A percentile compares a stretch with the other conserved stretches of the same genome.
These are phyloP conservation scores for Axea sp. DNA, from an alignment of 2,888 invertebrate genomes.

Conservation along the genomic window DNA sequence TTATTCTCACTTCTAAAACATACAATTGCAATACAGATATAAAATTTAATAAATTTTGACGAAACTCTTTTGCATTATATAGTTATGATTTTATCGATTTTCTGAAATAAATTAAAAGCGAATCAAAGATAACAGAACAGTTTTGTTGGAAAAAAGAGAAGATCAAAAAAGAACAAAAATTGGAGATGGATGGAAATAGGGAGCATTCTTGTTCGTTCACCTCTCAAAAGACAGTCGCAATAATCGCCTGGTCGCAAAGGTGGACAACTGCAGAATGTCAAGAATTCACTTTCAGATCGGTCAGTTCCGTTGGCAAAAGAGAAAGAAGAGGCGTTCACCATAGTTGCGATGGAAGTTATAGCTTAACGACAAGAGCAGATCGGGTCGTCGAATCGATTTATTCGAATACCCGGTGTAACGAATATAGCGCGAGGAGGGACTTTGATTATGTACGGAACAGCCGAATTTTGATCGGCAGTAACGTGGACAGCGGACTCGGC, in stretches of 20 bases:
- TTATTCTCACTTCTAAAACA: no score
- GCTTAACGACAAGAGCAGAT: slow-evolving; percentile 70
- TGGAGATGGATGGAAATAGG: no score
- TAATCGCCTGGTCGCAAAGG: slow-evolving; percentile 32
- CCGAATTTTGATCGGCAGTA: slow-evolving; percentile 75
- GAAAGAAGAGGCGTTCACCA: slow-evolving; percentile 74
- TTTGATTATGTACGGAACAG: slow-evolving; percentile 75
- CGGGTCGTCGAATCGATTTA: slow-evolving; percentile 71
- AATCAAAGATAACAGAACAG: no score
- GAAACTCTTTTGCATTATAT: no score
- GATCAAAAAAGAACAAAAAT: no score
- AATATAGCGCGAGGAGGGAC: slow-evolving; percentile 74
- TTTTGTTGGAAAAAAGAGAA: no score
- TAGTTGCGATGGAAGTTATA: slow-evolving; percentile 75
- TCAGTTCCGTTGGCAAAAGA: slow-evolving; percentile 76
- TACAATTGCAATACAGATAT: no score
- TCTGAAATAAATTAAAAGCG: no score
- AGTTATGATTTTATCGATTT: no score
- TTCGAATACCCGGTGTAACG: slow-evolving; percentile 69
- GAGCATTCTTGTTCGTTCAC: slow-evolving; percentile 38
- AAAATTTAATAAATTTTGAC: no score
- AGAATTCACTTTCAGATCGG: slow-evolving; percentile 77
- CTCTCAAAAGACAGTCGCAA: slow-evolving; percentile 31
- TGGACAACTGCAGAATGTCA: slow-evolving; percentile 65
- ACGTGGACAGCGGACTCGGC: slow-evolving; percentile 77